A percentile compares a stretch with the other conserved stretches of the same genome.
Conservation (phyloP, 2,888 invertebrate genomes). For the Scelioninae gen. 2 region DNA sequence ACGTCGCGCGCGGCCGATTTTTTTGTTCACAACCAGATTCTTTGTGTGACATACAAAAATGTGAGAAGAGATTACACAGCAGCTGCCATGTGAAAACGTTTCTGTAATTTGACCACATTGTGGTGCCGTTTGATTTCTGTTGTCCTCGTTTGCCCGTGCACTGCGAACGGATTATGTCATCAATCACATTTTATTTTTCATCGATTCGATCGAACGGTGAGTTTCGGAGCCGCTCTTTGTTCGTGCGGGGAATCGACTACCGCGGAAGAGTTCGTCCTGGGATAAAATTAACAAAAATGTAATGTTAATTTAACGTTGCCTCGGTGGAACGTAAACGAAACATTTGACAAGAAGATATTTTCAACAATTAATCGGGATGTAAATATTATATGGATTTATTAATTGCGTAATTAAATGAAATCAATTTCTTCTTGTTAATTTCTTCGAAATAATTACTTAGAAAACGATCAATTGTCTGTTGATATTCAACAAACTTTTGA, state of each 20-base stretch:
- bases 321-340: too few relatives aligned
- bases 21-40: constrained; percentile 29
- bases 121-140: constrained; percentile 40
- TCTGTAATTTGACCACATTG: constrained; percentile 42
- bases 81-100: constrained; percentile 49
- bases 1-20: constrained; percentile 1
- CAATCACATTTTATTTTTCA: constrained; percentile 53
- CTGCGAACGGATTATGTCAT: constrained; percentile 47
- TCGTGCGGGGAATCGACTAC: constrained; percentile 14
- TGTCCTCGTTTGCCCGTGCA: constrained; percentile 28
- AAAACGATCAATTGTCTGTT: too few relatives aligned
- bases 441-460: too few relatives aligned
- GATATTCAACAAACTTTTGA: too few relatives aligned
- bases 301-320: too few relatives aligned
- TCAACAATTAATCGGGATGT: too few relatives aligned
- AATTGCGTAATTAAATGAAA: too few relatives aligned
- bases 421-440: too few relatives aligned
- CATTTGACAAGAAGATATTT: too few relatives aligned
- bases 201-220: constrained; percentile 40
- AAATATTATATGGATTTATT: too few relatives aligned
- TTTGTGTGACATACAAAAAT: constrained; percentile 20
- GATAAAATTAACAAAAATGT: too few relatives aligned
- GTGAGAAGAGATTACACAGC: constrained; percentile 35
- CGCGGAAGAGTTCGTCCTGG: constrained; percentile 19
- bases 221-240: constrained; percentile 30